Evolutionary conservation across 2,888 invertebrate species (phyloP).

Genomic region (Plebejus anna): DNA sequence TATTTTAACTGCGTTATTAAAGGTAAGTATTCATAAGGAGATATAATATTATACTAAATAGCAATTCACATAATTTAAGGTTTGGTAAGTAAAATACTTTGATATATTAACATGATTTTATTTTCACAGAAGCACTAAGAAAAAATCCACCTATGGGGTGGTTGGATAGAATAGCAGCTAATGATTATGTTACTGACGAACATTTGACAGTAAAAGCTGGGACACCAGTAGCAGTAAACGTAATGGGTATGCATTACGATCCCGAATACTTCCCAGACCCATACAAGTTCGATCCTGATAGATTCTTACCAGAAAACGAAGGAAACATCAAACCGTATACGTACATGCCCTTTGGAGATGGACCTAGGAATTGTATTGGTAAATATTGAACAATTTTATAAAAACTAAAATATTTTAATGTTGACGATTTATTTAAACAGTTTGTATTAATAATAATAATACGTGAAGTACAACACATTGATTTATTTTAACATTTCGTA

Average conservation of each 20-base stretch:
- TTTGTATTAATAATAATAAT: no score
- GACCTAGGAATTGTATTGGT: constrained; percentile 47
- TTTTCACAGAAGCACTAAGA: constrained; percentile 49
- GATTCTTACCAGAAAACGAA: constrained; percentile 77
- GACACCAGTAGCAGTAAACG: constrained; percentile 47
- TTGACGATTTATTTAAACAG: no score
- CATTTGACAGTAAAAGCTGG: constrained; percentile 49
- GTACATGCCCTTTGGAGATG: constrained; percentile 75
- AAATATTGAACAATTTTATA: neutral
- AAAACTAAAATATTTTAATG: no score
- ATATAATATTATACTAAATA: no score
- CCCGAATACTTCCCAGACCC: constrained; percentile 74
- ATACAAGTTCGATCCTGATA: constrained; percentile 71
- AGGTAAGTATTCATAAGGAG: constrained; percentile 40
- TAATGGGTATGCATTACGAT: constrained; percentile 53
- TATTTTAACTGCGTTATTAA: constrained; percentile 48
- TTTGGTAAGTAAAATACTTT: neutral
- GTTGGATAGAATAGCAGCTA: constrained; percentile 47
- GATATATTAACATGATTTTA: neutral
- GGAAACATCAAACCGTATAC: constrained; percentile 46
- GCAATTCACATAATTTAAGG: no score
- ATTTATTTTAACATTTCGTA: no score
- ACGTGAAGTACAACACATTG: no score
- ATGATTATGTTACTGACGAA: constrained; percentile 49
- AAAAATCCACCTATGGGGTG: constrained; percentile 54